These are phyloP conservation scores for Catharus bicknelli DNA, from an alignment of 2,113 vertebrate species.

Conservation along the genomic window DNA sequence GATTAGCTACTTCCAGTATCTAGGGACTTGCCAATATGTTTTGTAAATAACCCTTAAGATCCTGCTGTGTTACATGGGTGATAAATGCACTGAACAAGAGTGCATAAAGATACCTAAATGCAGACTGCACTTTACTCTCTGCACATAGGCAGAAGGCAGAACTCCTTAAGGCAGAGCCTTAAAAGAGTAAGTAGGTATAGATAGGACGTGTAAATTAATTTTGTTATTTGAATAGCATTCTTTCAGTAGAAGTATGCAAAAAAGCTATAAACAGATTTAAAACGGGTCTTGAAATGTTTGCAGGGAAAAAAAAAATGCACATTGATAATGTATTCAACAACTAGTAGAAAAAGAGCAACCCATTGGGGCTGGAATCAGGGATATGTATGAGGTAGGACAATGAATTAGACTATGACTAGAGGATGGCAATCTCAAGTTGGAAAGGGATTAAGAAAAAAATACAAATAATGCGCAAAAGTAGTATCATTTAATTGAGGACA, in stretches of 20 bases:
- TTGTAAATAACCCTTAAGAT: neutral
- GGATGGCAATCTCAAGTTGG: neutral
- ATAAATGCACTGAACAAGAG: neutral
- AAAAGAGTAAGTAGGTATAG: neutral
- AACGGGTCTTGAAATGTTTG: neutral
- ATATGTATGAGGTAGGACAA: neutral
- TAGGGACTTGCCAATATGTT: neutral
- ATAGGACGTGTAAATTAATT: neutral
- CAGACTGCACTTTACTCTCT: neutral
- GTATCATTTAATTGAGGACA: neutral
- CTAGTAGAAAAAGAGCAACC: neutral
- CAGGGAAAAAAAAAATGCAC: neutral
- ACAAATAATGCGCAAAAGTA: neutral
- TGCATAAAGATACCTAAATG: rapidly evolving
- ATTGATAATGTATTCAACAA: neutral
- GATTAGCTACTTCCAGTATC: neutral
- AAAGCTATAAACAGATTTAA: neutral
- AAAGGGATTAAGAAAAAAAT: neutral
- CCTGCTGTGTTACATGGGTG: rapidly evolving
- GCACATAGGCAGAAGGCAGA: neutral
- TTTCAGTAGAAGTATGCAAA: neutral
- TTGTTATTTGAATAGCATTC: neutral
- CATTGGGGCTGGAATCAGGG: neutral
- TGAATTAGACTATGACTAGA: neutral
- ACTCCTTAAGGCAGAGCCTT: neutral